These are phyloP conservation scores for Holothuria leucospilota DNA, from an alignment of 53 echinoderm and acorn worm species.

Conservation along the genomic window DNA sequence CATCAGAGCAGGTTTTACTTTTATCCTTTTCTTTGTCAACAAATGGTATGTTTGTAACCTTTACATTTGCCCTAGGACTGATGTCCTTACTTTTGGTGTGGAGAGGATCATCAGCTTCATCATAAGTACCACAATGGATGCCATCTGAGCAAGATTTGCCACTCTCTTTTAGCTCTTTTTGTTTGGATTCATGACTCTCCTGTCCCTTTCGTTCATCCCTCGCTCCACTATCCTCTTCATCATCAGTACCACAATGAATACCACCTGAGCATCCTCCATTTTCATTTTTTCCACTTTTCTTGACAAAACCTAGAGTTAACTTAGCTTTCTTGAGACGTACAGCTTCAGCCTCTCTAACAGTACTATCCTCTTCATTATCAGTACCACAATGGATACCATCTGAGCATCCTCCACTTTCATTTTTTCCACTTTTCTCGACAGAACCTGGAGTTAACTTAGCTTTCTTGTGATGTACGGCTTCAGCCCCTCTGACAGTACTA, in stretches of 20 bases:
- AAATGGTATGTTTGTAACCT: too few relatives aligned
- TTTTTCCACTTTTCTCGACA: too few relatives aligned
- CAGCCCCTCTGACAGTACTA: neutral
- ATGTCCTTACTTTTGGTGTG: too few relatives aligned
- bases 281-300: neutral
- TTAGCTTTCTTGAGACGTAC: too few relatives aligned
- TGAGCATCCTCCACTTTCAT: neutral
- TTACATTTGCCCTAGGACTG: too few relatives aligned
- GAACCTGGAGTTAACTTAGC: too few relatives aligned
- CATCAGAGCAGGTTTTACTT: neutral
- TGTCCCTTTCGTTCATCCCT: neutral
- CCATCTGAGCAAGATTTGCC: neutral
- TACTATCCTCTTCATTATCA: constrained; percentile 1
- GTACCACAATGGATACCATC: neutral
- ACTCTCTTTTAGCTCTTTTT: neutral
- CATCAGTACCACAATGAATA: neutral
- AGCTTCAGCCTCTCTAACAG: neutral
- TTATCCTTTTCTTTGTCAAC: neutral
- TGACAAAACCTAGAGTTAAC: too few relatives aligned
- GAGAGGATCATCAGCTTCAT: too few relatives aligned
- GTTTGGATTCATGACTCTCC: neutral
- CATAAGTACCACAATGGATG: neutral
- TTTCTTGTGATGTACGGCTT: too few relatives aligned
- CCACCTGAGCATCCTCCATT: neutral
- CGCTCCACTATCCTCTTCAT: neutral